Base-by-base conservation (phyloP, 2,888 invertebrate species). In the Scaptomyza tumidula region DNA sequence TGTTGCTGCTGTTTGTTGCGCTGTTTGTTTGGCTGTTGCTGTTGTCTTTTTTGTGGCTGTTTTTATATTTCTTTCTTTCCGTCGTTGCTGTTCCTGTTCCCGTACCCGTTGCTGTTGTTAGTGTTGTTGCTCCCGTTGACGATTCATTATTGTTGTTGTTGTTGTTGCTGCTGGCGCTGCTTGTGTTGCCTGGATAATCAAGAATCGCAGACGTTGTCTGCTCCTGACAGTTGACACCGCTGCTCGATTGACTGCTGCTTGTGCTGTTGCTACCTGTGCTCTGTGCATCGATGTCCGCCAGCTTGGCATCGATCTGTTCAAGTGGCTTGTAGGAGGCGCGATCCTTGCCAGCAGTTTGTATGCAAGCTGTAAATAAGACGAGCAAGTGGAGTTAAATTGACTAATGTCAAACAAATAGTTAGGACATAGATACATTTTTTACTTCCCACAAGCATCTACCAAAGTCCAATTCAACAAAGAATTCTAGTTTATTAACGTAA, bases 271-370 rank as follows among this genome's bases (percentile, higher is more conserved):
- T 89, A 58, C 81, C 90, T 72, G 71, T 90, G 76, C 89, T 90
- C 80, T 80, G 90, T 67, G 80, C 87, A 78, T 92, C 90, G 88
- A 87, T 94, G 92, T 90, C 91, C 19, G 80, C 75, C 55, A 83
- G 64, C 70, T 91, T 91, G 37, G 89, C 80, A 59, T 90, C 89
- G 52, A 88, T 89, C 80, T 94, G 93, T 69, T 95, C 95, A 78
- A 95, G 93, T 49, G 95, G 94, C 27, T 95, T 95, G 39, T 96
- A 96, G 49, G 95, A 92, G 75, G 93, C 92, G 59, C 95, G 93
- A 86, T 94, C 94, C 91, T 94, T 94, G 50, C 95, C 94, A 14
- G 95, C 95, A 53, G 93, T 94, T 90, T 95, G 94, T 45, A 95
- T 93, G 89, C 96, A 96, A n/a, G 95, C 96, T 96, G 75, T 58